Evolutionary conservation across 2,797 vertebrate species (phyloP).

Genomic region (Pogonophryne albipinna): DNA sequence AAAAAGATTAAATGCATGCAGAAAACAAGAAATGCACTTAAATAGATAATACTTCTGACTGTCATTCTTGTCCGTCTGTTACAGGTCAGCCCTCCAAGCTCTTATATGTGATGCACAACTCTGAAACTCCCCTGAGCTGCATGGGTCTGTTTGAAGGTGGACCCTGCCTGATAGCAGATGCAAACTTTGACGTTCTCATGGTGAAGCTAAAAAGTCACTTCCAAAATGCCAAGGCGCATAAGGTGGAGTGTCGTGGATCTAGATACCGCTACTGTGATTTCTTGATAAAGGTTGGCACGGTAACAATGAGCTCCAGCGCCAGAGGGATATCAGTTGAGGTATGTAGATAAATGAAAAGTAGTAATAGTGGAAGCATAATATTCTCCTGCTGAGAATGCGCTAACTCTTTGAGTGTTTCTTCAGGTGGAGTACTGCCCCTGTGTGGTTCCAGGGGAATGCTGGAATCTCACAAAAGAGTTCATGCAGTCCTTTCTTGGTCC

Average conservation of each 20-base stretch:
- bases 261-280: constrained; percentile 97
- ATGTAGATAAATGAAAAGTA: constrained; percentile 34
- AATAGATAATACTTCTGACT: background rate
- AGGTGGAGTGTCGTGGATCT: constrained; percentile 95
- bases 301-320: constrained; percentile 95
- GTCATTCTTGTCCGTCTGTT: constrained; percentile 19
- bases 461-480: constrained; percentile 96
- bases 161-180: constrained; percentile 92
- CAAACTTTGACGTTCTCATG: constrained; percentile 97
- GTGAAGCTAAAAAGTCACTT: constrained; percentile 98
- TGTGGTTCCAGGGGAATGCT: constrained; percentile 96
- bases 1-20: background rate
- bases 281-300: constrained; percentile 94
- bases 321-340: constrained; percentile 98
- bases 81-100: constrained; percentile 95
- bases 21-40: background rate
- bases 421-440: constrained; percentile 97
- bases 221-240: constrained; percentile 97
- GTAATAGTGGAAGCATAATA: background rate
- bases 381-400: background rate
- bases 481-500: constrained; percentile 94
- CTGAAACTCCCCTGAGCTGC: constrained; percentile 95
- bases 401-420: constrained; percentile 31
- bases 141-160: constrained; percentile 94
- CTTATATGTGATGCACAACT: constrained; percentile 98